Evolutionary conservation across 2,113 vertebrate genomes (phyloP).

Genomic region (Percina caprodes): DNA sequence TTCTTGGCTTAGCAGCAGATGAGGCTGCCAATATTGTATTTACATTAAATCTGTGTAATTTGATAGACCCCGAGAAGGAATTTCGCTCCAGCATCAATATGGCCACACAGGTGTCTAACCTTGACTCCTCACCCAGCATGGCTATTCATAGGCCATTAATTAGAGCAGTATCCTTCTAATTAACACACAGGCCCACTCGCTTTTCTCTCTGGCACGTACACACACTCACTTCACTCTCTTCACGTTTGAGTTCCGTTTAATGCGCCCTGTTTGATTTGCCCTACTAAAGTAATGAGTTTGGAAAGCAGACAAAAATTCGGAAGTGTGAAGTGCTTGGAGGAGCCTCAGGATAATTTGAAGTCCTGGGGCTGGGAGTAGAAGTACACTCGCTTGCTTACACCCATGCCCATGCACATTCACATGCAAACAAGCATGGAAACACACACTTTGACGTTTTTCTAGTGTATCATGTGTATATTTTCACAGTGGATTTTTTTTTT

Average conservation of each 20-base stretch:
- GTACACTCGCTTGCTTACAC: slow-evolving; percentile 46
- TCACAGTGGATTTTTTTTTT: slow-evolving; percentile 38
- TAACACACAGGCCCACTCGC: slow-evolving; percentile 63
- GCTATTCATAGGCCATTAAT: slow-evolving; percentile 77
- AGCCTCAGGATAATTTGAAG: slow-evolving; percentile 74
- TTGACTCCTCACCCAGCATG: slow-evolving; percentile 68
- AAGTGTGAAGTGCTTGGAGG: slow-evolving; percentile 74
- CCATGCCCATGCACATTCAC: slow-evolving; percentile 26
- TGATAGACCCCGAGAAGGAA: slow-evolving; percentile 50
- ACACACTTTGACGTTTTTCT: slow-evolving; percentile 36
- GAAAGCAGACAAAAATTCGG: slow-evolving; percentile 79
- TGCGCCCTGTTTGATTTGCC: slow-evolving; percentile 76
- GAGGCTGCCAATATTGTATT: slow-evolving; percentile 66
- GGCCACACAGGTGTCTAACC: slow-evolving; percentile 73
- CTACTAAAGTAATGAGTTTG: slow-evolving; percentile 80
- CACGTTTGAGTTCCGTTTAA: slow-evolving; percentile 76
- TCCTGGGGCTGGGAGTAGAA: slow-evolving; percentile 64
- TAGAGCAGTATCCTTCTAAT: slow-evolving; percentile 78
- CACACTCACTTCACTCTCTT: slow-evolving; percentile 58
- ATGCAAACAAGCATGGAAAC: not conserved
- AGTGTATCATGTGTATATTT: slow-evolving; percentile 28
- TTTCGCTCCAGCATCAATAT: slow-evolving; percentile 41
- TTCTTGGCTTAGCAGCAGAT: slow-evolving; percentile 38
- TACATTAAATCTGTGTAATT: slow-evolving; percentile 71
- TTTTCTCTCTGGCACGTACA: slow-evolving; percentile 31